These are phyloP conservation scores for Heterochromis multidens DNA, from an alignment of 2,113 vertebrate genomes.

Conservation along the genomic window DNA sequence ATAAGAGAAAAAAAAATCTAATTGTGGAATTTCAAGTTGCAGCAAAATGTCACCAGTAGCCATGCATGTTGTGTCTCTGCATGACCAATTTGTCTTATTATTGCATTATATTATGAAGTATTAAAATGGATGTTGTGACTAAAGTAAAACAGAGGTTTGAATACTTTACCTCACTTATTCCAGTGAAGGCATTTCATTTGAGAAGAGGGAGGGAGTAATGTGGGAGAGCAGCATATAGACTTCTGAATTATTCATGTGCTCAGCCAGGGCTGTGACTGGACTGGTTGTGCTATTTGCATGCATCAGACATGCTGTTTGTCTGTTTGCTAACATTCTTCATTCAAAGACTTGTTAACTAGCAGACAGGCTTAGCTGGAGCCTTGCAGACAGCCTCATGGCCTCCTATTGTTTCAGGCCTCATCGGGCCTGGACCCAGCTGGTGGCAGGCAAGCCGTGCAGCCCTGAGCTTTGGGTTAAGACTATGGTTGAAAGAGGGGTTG, in stretches of 20 bases:
- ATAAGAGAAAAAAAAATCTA: slow-evolving; percentile 15
- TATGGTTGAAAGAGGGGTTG: not conserved
- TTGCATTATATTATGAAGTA: slow-evolving; percentile 8
- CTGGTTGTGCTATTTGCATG: slow-evolving; percentile 82
- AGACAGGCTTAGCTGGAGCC: slow-evolving; percentile 81
- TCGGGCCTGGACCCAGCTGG: slow-evolving; percentile 38
- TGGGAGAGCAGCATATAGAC: slow-evolving; percentile 60
- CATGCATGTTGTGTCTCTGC: not conserved
- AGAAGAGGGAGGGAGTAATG: slow-evolving; percentile 43
- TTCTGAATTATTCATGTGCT: slow-evolving; percentile 88
- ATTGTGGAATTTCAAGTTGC: slow-evolving; percentile 2
- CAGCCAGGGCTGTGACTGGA: slow-evolving; percentile 76
- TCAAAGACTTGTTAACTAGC: slow-evolving; percentile 89
- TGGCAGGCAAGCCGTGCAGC: slow-evolving; percentile 25
- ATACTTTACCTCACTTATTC: slow-evolving; percentile 53
- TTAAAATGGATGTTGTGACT: not conserved
- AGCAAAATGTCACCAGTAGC: not conserved
- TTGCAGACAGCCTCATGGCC: slow-evolving; percentile 79
- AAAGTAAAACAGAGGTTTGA: slow-evolving; percentile 22
- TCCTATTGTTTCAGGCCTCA: slow-evolving; percentile 81
- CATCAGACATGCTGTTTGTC: slow-evolving; percentile 86
- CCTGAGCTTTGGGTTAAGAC: not conserved
- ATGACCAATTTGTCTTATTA: not conserved
- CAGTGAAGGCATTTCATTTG: slow-evolving; percentile 69
- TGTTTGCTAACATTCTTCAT: slow-evolving; percentile 92